A percentile compares a stretch with the other conserved stretches of the same genome.
These are phyloP conservation scores for Maniola jurtina DNA, from an alignment of 1,140 invertebrate genomes.

Conservation along the genomic window DNA sequence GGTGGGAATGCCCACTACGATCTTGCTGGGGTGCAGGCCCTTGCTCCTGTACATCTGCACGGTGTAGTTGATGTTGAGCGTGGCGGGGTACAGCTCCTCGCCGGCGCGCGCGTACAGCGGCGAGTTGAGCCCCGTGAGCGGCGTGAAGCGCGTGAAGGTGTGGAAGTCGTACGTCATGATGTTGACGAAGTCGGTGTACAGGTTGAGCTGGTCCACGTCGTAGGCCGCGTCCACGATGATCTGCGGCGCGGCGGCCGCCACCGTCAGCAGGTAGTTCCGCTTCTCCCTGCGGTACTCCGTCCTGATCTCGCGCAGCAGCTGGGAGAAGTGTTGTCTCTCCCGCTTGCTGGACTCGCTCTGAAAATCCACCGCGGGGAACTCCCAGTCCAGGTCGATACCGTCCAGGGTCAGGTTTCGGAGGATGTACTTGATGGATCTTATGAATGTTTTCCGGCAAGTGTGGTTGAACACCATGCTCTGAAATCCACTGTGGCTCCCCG, in stretches of 20 bases:
- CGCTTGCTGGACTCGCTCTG: constrained; percentile 45
- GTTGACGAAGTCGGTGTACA: constrained; percentile 92
- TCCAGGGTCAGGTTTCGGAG: constrained; percentile 84
- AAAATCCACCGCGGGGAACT: constrained; percentile 84
- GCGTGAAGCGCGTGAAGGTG: constrained; percentile 86
- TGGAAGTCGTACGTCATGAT: constrained; percentile 96
- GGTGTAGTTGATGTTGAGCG: constrained; percentile 91
- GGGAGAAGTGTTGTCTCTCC: constrained; percentile 85
- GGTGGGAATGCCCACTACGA: constrained; percentile 93
- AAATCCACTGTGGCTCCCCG: constrained; percentile 82
- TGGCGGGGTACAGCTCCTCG: constrained; percentile 84
- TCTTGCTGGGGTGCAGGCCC: constrained; percentile 90
- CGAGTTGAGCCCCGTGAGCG: constrained; percentile 90
- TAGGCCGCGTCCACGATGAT: constrained; percentile 87
- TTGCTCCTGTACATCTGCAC: constrained; percentile 88
- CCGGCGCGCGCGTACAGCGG: constrained; percentile 82
- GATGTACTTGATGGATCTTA: constrained; percentile 82
- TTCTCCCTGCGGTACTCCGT: constrained; percentile 81
- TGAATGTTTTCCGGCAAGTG: constrained; percentile 84
- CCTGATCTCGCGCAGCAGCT: constrained; percentile 85
- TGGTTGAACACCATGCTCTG: constrained; percentile 84
- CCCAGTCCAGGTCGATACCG: constrained; percentile 93
- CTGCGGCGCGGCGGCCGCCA: constrained; percentile 87
- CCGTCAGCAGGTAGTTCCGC: constrained; percentile 82
- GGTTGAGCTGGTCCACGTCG: constrained; percentile 86